Base-by-base conservation (phyloP, 2,888 invertebrate species). In the Thymelicus sylvestris region DNA sequence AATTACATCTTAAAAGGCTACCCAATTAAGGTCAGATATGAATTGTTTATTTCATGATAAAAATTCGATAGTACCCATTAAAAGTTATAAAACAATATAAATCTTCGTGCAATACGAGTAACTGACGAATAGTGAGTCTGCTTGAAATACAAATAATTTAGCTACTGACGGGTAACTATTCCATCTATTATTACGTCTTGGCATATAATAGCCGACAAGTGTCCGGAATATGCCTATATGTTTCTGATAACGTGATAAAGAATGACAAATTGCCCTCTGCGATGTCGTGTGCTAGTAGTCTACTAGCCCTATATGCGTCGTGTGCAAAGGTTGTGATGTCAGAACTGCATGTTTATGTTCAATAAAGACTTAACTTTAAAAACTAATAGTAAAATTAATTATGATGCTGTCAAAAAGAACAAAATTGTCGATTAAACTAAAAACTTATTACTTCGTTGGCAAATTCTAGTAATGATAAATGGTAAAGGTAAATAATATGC, bases 241-340 rank as follows among this genome's bases (percentile, higher is more conserved):
- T 66, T 55, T 55, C 24, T 57, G 66, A 66, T 66, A 66, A 66
- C 66, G 55, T 44, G 19, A 52, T 66, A 44, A 59, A n/a, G 6
- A 59, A 55, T 57, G 66, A 66, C 66, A 66, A 66, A 66, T 65
- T 65, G 55, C 39, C 15, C 65, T 41, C 15, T 24, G 38, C 39
- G 7, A 15, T 38, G 50, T 48, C 38, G 31, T 50, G 48, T 19
- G 24, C 15, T 13, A 15, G 48, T 48, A 48, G n/a, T n/a, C 55
- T 55, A 13, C 15, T 13, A 15, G 48, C 55, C 1, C 19, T 19
- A 55, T n/a, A 55, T 55, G 55, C 19, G 8, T 8, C 55, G 24
- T 10, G 55, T 48, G 12, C n/a, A n/a, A 48, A 48, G 48, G 48
- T 48, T 48, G 15, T n/a, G 12, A 7, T 48, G n/a, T 48, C 48